phyloP scores from a whole-genome alignment of 2,888 invertebrate genomes.

The Calameuta pallipes region DNA sequence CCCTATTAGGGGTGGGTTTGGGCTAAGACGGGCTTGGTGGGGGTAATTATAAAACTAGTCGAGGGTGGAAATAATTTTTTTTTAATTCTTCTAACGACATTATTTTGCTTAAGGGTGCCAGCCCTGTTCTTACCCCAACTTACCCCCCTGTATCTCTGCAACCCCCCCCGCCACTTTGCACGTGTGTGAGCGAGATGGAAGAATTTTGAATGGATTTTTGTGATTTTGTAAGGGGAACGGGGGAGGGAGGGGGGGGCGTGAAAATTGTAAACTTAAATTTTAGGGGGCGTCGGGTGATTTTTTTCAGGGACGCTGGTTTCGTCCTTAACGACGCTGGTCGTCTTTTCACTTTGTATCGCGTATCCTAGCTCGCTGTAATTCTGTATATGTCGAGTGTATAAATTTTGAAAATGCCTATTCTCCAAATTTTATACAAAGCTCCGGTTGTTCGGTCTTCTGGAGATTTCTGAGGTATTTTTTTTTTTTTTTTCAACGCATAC shows the following conservation, averaged over 20 bases:
- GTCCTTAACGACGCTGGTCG: conserved; percentile 49
- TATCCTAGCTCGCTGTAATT: background rate
- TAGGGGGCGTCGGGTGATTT: background rate
- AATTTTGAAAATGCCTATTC: background rate
- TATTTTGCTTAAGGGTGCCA: background rate
- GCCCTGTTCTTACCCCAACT: background rate
- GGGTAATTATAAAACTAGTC: background rate
- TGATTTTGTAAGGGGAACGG: background rate
- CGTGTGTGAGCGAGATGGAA: background rate
- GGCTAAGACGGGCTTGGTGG: background rate
- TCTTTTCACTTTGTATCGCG: conserved; percentile 23
- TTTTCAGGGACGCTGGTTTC: conserved; percentile 43
- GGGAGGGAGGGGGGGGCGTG: too few relatives aligned
- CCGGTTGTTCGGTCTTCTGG: background rate
- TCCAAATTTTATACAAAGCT: background rate
- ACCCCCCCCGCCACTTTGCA: too few relatives aligned
- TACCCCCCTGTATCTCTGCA: background rate
- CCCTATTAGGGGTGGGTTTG: background rate
- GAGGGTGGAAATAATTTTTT: background rate
- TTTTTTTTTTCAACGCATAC: background rate
- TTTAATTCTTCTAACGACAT: background rate
- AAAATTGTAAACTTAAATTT: conserved; percentile 14
- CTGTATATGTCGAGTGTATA: background rate
- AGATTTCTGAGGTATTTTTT: background rate
- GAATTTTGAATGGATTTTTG: background rate